Percentiles rank a stretch among this genome's conserved stretches.
Evolutionary conservation across 2,888 invertebrate genomes (phyloP).

Genomic region (Papilio protenor): DNA sequence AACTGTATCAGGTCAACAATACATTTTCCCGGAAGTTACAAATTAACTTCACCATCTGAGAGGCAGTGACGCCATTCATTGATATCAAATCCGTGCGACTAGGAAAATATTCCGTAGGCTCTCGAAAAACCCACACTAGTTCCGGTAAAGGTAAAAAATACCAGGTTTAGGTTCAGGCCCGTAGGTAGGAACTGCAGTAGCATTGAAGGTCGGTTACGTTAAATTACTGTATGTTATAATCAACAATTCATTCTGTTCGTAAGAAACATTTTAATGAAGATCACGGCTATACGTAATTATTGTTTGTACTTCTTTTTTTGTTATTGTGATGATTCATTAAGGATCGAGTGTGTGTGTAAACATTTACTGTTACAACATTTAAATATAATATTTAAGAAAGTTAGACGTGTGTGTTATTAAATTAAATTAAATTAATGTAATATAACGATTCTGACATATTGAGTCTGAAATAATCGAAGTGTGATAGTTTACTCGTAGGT

Average conservation of each 20-base stretch:
- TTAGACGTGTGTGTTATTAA: too few relatives aligned
- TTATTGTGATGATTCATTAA: slow-evolving; percentile 15
- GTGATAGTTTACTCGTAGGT: slow-evolving; percentile 9
- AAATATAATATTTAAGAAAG: too few relatives aligned
- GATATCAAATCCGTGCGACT: slow-evolving; percentile 36
- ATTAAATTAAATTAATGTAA: not conserved
- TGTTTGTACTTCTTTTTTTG: slow-evolving; percentile 7
- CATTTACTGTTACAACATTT: too few relatives aligned
- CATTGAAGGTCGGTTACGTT: slow-evolving; percentile 32
- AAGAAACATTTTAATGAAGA: slow-evolving; percentile 29
- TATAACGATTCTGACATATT: not conserved
- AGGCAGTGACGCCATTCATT: slow-evolving; percentile 31
- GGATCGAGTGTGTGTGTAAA: not conserved
- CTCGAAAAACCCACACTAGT: slow-evolving; percentile 52
- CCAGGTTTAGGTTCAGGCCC: slow-evolving; percentile 49
- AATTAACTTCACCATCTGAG: slow-evolving; percentile 29
- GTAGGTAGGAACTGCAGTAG: slow-evolving; percentile 44
- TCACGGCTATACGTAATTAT: not conserved
- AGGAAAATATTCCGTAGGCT: slow-evolving; percentile 44
- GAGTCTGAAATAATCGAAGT: not conserved
- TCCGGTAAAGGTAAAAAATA: slow-evolving; percentile 52
- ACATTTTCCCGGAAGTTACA: slow-evolving; percentile 42
- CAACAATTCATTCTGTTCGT: not conserved
- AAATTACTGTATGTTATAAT: slow-evolving; percentile 31
- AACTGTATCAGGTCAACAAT: slow-evolving; percentile 21